phyloP scores from a whole-genome alignment of 2,797 vertebrate genomes.

The Sarcoramphus papa region DNA sequence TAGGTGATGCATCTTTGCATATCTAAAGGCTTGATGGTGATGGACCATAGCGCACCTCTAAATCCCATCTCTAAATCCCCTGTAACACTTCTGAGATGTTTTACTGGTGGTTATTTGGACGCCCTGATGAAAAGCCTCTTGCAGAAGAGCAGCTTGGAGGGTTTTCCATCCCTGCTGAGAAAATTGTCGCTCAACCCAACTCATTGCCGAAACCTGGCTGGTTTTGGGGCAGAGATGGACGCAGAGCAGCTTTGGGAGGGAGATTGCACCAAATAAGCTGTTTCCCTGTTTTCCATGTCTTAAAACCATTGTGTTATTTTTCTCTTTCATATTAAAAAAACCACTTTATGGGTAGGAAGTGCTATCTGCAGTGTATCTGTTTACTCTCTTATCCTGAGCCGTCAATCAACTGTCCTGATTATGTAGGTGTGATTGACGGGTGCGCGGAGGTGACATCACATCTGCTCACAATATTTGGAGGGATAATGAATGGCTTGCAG shows the following conservation, averaged over 20 bases:
- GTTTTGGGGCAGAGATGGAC: background rate
- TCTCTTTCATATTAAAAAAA: background rate
- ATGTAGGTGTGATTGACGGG: background rate
- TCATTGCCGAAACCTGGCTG: accelerated
- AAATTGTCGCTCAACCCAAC: background rate
- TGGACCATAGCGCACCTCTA: accelerated
- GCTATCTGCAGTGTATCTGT: background rate
- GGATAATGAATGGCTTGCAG: background rate
- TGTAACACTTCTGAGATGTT: accelerated
- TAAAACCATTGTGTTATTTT: background rate
- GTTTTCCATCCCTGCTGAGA: accelerated
- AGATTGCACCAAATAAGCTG: background rate
- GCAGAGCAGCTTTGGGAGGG: background rate
- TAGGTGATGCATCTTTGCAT: background rate
- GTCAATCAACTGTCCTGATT: background rate
- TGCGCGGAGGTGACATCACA: background rate
- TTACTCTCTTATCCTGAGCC: background rate
- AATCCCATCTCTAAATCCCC: accelerated
- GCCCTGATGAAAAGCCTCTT: background rate
- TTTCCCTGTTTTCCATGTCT: accelerated
- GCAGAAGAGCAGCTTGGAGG: background rate
- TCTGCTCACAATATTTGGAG: background rate
- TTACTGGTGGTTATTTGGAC: background rate
- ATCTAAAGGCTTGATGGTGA: background rate
- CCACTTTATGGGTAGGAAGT: background rate